These are phyloP conservation scores for Calephelis virginiensis DNA, from an alignment of 1,140 invertebrate genomes.

Conservation along the genomic window DNA sequence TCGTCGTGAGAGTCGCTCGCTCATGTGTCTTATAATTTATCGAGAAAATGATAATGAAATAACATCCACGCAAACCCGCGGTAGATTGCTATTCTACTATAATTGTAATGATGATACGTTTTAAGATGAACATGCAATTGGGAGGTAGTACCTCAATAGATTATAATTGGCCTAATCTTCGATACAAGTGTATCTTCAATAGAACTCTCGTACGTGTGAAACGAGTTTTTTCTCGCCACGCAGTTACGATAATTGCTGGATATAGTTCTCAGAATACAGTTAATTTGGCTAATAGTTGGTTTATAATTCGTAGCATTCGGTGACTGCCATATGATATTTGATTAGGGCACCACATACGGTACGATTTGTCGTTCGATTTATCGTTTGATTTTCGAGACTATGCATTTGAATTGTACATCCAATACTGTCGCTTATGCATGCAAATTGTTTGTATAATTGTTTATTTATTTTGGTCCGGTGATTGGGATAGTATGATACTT, in stretches of 20 bases:
- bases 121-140: not conserved
- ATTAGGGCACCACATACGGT: not conserved
- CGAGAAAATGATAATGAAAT: no score
- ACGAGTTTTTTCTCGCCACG: not conserved
- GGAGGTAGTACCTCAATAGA: not conserved
- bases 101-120: no score
- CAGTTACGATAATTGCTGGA: not conserved
- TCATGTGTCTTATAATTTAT: no score
- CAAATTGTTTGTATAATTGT: no score
- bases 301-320: not conserved
- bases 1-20: no score
- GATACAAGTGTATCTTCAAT: not conserved
- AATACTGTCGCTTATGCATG: no score
- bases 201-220: not conserved
- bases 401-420: no score
- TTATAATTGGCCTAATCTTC: not conserved
- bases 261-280: not conserved
- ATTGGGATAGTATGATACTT: no score
- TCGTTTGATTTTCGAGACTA: no score
- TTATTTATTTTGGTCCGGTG: no score
- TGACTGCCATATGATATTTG: not conserved
- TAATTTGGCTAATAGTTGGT: slow-evolving; percentile 1
- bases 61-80: no score
- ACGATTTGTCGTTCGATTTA: no score
- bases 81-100: not conserved